Conservation (phyloP, 2,113 vertebrate species). For the Athene cunicularia region DNA sequence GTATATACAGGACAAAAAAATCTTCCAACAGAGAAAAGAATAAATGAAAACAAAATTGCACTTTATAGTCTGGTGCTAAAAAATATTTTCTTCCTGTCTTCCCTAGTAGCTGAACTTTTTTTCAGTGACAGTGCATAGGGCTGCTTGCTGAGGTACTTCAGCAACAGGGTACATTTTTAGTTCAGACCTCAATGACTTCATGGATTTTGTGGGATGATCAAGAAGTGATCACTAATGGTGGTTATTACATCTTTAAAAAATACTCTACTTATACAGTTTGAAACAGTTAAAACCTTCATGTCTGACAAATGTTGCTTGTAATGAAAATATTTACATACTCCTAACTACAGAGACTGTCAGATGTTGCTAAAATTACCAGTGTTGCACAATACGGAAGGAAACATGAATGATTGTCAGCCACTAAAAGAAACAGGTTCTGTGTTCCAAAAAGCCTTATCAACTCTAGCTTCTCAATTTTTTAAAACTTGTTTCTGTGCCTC, state of each 20-base stretch:
- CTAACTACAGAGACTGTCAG: background rate
- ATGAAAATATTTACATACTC: conserved; percentile 38
- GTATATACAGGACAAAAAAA: background rate
- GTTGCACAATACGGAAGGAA: background rate
- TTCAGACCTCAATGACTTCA: background rate
- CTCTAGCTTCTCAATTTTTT: background rate
- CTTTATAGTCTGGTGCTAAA: background rate
- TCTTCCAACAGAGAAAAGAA: background rate
- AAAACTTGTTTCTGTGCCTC: background rate
- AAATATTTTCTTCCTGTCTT: background rate
- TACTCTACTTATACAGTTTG: background rate
- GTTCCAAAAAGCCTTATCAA: background rate
- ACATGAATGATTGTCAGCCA: background rate
- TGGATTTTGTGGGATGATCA: background rate
- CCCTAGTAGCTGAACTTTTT: background rate
- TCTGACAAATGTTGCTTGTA: background rate
- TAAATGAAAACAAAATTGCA: background rate
- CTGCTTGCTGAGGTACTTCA: background rate
- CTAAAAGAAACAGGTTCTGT: background rate
- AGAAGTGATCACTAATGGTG: background rate
- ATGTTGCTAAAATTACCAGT: conserved; percentile 12
- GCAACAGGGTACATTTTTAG: background rate
- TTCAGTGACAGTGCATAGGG: background rate
- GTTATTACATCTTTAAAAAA: background rate
- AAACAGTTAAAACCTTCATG: background rate